Base-by-base conservation (phyloP, 1,140 invertebrate species). In the Drosophila lowei region DNA sequence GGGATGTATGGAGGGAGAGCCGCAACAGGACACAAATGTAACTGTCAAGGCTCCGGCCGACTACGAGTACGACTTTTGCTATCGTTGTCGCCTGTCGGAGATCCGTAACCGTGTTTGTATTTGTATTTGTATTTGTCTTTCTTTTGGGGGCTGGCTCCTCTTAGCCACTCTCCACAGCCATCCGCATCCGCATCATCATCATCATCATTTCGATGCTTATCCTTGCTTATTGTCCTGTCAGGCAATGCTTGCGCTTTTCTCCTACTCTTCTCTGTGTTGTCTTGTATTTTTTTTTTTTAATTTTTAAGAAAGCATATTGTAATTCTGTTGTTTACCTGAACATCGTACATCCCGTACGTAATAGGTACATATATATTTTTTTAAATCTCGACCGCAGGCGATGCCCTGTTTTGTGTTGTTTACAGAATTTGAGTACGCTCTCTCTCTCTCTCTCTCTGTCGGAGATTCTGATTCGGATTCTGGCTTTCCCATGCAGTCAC, bases 251-350 rank as follows among this genome's bases (percentile, higher is more conserved):
- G 50, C 34, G 53, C 13, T 34, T 48, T 56, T 42, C 50, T 61
- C 25, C 55, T 67, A 28, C 42, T 67, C 11, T 50, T 38, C 54
- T 30, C 18, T 49, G 41, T 55, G 21, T 25, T 48, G 30, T 34
- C 11, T 49, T 61, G 66, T 56, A 55, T 66, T 61, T 74, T 65
- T 56, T 66, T 70, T 72, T 83, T 83, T 61, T 79, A 85, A 84
- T 84, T 84, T 84, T 84, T 86, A 80, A 85, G 77, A 85, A 81
- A 85, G 81, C 81, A 86, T 86, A 86, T 86, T 86, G 81, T 85
- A 86, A 85, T 85, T 85, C 73, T 74, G 68, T 80, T 84, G 80
- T 86, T 86, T 86, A 77, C 74, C 70, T 74, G 72, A 38, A 13
- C 34, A 71, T 76, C 68, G 48, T 46, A 66, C 75, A 78, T 52